These are phyloP conservation scores for Elephas maximus DNA, from an alignment of 2,113 vertebrate species.

Conservation along the genomic window DNA sequence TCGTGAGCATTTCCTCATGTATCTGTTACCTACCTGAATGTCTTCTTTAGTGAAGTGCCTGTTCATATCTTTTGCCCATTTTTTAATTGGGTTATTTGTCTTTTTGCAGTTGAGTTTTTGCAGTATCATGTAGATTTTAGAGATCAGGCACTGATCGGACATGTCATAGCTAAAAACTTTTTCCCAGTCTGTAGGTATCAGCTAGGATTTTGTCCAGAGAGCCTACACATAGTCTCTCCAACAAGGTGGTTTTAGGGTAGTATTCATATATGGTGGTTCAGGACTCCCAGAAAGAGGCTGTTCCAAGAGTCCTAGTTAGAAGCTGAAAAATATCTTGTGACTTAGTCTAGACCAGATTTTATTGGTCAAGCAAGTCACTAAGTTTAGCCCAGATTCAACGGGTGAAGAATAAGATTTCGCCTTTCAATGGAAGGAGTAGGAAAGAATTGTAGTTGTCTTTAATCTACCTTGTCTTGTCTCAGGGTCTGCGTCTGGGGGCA, in stretches of 20 bases:
- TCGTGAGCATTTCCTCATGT: too few species aligned
- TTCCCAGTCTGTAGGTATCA: too few species aligned
- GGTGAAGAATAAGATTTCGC: background rate
- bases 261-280: background rate
- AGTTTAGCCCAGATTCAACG: background rate
- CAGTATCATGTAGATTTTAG: too few species aligned
- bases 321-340: background rate
- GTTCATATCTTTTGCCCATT: too few species aligned
- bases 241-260: background rate
- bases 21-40: too few species aligned
- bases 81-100: too few species aligned
- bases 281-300: background rate
- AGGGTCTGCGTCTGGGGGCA: background rate
- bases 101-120: too few species aligned
- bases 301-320: background rate
- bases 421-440: background rate
- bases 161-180: too few species aligned
- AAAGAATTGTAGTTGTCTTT: background rate
- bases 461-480: background rate
- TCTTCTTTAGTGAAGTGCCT: too few species aligned
- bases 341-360: background rate
- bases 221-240: background rate
- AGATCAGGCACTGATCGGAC: too few species aligned
- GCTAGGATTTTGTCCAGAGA: background rate
- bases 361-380: background rate